A percentile compares a stretch with the other conserved stretches of the same genome.
Conservation (phyloP, 2,113 vertebrate genomes). For the Gasterosteus nipponicus region DNA sequence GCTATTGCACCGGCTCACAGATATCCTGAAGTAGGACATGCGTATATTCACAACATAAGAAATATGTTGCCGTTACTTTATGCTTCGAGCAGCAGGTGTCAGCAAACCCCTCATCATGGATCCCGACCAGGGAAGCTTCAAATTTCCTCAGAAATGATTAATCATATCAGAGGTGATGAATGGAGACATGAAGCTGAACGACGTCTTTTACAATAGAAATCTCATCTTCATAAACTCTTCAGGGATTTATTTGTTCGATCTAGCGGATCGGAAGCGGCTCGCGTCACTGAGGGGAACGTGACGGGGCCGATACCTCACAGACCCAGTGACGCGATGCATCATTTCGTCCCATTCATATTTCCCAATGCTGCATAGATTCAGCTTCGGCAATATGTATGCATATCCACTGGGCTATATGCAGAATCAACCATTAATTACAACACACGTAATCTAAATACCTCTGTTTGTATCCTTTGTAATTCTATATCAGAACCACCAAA, state of each 20-base stretch:
- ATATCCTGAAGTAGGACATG: neutral
- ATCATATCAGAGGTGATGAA: slow-evolving; percentile 16
- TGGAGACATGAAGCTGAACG: neutral
- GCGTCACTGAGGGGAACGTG: neutral
- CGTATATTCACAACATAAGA: neutral
- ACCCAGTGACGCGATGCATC: neutral
- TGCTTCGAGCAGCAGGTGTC: slow-evolving; percentile 69
- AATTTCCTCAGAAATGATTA: neutral
- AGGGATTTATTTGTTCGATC: neutral
- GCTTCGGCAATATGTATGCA: neutral
- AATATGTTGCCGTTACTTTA: slow-evolving; percentile 5
- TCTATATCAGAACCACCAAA: slow-evolving; percentile 3
- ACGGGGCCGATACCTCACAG: neutral
- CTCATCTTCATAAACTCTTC: neutral
- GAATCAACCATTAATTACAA: neutral
- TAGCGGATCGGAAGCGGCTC: neutral
- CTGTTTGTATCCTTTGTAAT: neutral
- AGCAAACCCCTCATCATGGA: slow-evolving; percentile 57
- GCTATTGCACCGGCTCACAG: neutral
- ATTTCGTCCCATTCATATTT: slow-evolving; percentile 17
- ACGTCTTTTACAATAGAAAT: neutral
- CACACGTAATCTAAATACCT: neutral
- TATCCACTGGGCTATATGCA: neutral
- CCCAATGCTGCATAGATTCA: slow-evolving; percentile 1
- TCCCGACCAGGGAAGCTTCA: neutral